These are phyloP conservation scores for Drosophila formosana DNA, from an alignment of 2,888 invertebrate genomes.

Conservation along the genomic window DNA sequence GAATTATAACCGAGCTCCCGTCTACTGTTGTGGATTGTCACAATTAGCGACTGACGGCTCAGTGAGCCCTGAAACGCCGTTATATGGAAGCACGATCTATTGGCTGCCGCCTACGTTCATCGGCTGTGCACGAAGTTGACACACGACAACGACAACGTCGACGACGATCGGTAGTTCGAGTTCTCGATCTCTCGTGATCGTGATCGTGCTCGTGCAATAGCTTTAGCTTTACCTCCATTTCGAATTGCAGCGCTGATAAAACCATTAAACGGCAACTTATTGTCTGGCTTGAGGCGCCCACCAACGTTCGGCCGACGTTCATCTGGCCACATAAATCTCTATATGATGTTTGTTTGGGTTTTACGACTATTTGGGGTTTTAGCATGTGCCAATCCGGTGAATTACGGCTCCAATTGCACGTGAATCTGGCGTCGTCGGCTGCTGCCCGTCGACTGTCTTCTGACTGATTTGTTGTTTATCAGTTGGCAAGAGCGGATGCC, in stretches of 20 bases:
- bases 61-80: conserved; percentile 62
- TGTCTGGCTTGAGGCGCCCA: conserved; percentile 3
- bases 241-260: conserved; percentile 61
- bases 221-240: conserved; percentile 53
- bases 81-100: conserved; percentile 58
- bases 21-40: conserved; percentile 43
- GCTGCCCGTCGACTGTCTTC: conserved; percentile 37
- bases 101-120: conserved; percentile 19
- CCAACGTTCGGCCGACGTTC: conserved; percentile 31
- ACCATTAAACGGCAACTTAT: conserved; percentile 42
- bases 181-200: background rate
- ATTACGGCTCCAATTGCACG: conserved; percentile 61
- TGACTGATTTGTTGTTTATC: conserved; percentile 18
- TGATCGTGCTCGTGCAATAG: conserved; percentile 19
- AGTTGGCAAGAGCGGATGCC: conserved; percentile 12
- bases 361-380: conserved; percentile 22
- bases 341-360: conserved; percentile 30
- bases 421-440: conserved; percentile 49
- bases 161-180: conserved; percentile 12
- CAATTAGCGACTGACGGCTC: conserved; percentile 68
- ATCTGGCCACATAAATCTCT: conserved; percentile 8
- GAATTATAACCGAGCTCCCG: conserved; percentile 23
- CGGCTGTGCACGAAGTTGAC: conserved; percentile 43
- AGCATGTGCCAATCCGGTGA: conserved; percentile 61
- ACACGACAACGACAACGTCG: conserved; percentile 29